Base-by-base conservation (phyloP, 2,888 invertebrate species). In the Tuta absoluta region DNA sequence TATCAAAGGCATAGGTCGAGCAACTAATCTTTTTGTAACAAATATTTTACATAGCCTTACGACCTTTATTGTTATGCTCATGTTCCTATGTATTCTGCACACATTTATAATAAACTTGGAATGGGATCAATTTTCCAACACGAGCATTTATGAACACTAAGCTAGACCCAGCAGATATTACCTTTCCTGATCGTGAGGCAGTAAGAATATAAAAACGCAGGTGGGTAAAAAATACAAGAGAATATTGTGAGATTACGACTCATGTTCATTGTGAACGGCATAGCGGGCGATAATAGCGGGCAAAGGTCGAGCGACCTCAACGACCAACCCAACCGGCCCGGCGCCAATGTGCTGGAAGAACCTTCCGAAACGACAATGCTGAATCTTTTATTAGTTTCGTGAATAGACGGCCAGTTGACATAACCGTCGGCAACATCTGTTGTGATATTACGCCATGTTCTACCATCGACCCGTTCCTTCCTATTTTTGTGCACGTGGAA, bases 361-460 rank as follows among this genome's bases (percentile, higher is more conserved):
- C 87, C 89, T 85, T 85, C 82, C 72, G 78, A 82, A 87, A 87
- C 87, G 88, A 84, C 86, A 85, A 85, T 86, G 86, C 87, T 91
- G 91, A 90, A 89, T 91, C 89, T 91, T 90, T 90, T 91, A 91
- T 91, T 90, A 89, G 89, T 87, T 89, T 84, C 76, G 87, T 85
- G 86, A 89, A 89, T 88, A 86, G 85, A 86, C 83, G 87, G 82
- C 85, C 85, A 86, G 89, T 87, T 88, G 89, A 87, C 87, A 87
- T 91, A 89, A 89, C 86, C 86, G 87, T 89, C 87, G 82, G 75
- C 80, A 83, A 87, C 90, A 91, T 89, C 88, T 91, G 91, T 89
- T 89, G 85, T 87, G 83, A 88, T 91, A 91, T 89, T 88, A 84
- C 85, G 81, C 87, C 83, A 84, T 87, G 83, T 82, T 75, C 78